Base-by-base conservation (phyloP, 2,888 invertebrate genomes). In the Microchrysa polita region DNA sequence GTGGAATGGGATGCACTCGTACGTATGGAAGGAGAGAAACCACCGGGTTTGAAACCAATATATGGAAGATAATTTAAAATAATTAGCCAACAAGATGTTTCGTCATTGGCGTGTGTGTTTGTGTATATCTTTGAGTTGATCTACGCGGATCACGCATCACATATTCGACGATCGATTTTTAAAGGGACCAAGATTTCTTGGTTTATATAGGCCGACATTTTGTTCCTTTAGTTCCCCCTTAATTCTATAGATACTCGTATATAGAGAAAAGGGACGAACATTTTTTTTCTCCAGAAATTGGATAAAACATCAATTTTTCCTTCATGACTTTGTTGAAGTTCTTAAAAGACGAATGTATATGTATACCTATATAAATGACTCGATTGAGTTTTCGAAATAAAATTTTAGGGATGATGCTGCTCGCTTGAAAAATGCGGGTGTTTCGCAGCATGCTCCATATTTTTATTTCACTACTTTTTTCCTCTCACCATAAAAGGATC, bases 51-150 rank as follows among this genome's bases (percentile, higher is more conserved):
- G 23, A 20, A 69, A 55, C 55, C 42, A n/a, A n/a, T 34, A 57
- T 22, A 69, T 22, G 34, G 63, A 42, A 59, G 65, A 74, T 74
- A 75, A 75, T 75, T 75, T 75, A 74, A 75, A 75, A 75, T 75
- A 75, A 75, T 75, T 75, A 75, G 74, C 74, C 72, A 73, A 74
- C 72, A 72, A 72, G 74, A 74, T 74, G 75, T 73, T 73, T 73
- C 18, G 22, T 34, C 27, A 34, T 14, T 74, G 75, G 74, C 75
- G 74, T 75, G 75, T 72, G 75, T 53, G 57, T 60, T 52, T 52
- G 52, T 52, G 52, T 52, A n/a, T n/a, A 16, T 14, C 14, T 52
- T 9, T 52, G 5, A 55, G 55, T 20, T 16, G 18, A 55, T 55
- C 20, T 18, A 55, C 18, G 27, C 4, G 2, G 27, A 34, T 34